Percentiles rank a stretch among this genome's conserved stretches.
Conservation (phyloP, 2,113 vertebrate genomes). For the Notechis scutatus region DNA sequence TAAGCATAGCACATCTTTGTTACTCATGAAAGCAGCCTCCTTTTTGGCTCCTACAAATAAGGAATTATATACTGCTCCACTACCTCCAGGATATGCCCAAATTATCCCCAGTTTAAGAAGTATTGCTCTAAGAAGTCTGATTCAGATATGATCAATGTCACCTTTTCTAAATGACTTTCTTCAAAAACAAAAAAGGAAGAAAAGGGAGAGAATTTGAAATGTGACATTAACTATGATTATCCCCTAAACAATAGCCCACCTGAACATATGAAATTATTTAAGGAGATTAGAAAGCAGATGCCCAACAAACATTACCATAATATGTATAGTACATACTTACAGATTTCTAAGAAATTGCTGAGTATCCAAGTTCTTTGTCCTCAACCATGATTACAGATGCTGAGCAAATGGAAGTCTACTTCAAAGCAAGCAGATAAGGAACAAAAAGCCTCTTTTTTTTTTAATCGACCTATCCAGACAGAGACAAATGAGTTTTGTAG, state of each 20-base stretch:
- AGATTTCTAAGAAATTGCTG: not conserved
- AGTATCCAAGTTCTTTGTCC: not conserved
- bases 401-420: not conserved
- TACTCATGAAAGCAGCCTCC: not conserved
- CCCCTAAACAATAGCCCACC: not conserved
- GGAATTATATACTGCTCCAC: not conserved
- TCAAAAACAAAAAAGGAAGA: not conserved
- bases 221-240: not conserved
- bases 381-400: not conserved
- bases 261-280: not conserved
- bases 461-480: not conserved
- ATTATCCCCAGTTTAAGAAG: not conserved
- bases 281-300: not conserved
- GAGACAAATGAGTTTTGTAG: not conserved
- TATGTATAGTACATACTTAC: not conserved
- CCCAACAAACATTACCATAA: not conserved
- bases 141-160: not conserved
- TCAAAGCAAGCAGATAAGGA: not conserved
- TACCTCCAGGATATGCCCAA: not conserved
- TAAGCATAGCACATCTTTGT: not conserved
- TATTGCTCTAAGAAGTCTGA: not conserved
- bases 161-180: constrained; percentile 1
- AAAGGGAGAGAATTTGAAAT: not conserved
- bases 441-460: not conserved
- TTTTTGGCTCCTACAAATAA: not conserved